Evolutionary conservation across 2,888 invertebrate genomes (phyloP).

Genomic region (Drosophila conformis): DNA sequence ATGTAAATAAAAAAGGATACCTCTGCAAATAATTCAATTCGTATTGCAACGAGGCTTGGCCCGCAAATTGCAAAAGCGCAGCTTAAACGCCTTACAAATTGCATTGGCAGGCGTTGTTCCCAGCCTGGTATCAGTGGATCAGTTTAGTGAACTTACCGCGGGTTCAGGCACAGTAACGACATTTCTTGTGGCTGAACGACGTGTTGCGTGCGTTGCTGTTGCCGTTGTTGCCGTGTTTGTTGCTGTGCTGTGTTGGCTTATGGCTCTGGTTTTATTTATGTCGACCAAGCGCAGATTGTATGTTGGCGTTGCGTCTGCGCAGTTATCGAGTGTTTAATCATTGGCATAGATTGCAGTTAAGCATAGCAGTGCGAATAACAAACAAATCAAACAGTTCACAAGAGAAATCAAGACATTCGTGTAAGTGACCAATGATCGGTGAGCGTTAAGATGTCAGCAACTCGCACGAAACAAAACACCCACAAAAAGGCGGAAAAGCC

Average conservation of each 20-base stretch:
- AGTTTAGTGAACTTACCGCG: constrained; percentile 71
- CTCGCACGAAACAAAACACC: constrained; percentile 6
- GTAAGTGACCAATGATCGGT: constrained; percentile 22
- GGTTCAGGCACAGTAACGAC: constrained; percentile 36
- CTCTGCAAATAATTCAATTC: constrained; percentile 21
- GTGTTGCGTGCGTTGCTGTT: constrained; percentile 41
- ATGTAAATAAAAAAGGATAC: constrained; percentile 51
- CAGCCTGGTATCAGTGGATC: constrained; percentile 33
- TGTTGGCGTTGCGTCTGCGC: constrained; percentile 70
- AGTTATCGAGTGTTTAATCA: constrained; percentile 41
- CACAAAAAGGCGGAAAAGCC: constrained; percentile 33
- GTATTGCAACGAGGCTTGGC: constrained; percentile 57
- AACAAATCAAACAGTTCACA: constrained; percentile 1
- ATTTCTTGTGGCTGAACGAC: constrained; percentile 24
- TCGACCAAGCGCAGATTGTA: constrained; percentile 52
- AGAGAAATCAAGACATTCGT: background rate
- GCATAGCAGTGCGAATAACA: constrained; percentile 29
- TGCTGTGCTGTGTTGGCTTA: constrained; percentile 16
- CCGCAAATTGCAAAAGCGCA: constrained; percentile 23
- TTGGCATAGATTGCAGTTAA: constrained; percentile 25
- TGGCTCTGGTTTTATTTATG: constrained; percentile 25
- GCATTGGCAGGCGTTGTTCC: constrained; percentile 19
- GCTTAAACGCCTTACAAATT: constrained; percentile 71
- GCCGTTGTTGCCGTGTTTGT: constrained; percentile 20
- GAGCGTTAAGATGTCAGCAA: constrained; percentile 33